These are phyloP conservation scores for Labeo catla DNA, from an alignment of 2,113 vertebrate genomes.

Conservation along the genomic window DNA sequence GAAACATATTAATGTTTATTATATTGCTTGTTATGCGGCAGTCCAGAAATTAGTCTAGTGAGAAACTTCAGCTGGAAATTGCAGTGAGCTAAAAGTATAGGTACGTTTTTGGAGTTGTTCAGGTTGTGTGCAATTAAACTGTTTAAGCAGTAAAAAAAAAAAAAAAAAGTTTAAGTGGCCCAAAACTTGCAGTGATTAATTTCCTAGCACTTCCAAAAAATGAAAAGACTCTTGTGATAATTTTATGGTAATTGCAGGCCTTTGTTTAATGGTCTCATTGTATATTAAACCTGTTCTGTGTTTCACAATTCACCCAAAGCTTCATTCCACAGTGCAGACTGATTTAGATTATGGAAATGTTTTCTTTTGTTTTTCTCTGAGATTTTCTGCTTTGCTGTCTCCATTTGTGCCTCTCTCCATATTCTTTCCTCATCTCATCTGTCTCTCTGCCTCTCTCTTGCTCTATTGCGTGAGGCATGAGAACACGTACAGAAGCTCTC, in stretches of 20 bases:
- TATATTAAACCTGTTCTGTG: background rate
- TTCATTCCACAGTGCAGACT: background rate
- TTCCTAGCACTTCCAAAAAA: background rate
- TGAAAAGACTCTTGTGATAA: background rate
- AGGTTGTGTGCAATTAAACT: background rate
- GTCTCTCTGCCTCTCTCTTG: constrained; percentile 9
- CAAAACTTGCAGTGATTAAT: constrained; percentile 20
- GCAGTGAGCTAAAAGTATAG: no score
- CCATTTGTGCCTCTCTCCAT: constrained; percentile 39
- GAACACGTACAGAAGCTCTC: constrained; percentile 66
- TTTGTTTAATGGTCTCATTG: constrained; percentile 17
- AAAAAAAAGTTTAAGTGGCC: background rate
- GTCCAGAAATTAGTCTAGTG: background rate
- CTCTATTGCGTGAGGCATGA: constrained; percentile 58
- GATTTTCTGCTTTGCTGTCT: constrained; percentile 31
- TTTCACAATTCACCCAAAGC: constrained; percentile 17
- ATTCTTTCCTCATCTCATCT: constrained; percentile 44
- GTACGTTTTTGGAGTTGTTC: background rate
- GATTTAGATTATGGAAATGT: constrained; percentile 37
- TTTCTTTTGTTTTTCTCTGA: constrained; percentile 20
- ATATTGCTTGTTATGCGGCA: background rate
- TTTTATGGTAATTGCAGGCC: background rate
- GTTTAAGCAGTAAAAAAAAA: background rate
- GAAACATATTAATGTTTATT: no score
- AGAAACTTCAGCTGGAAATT: background rate